A percentile compares a stretch with the other conserved stretches of the same genome.
Conservation (phyloP, 1,140 invertebrate genomes). For the Hydropsyche tenuis region DNA sequence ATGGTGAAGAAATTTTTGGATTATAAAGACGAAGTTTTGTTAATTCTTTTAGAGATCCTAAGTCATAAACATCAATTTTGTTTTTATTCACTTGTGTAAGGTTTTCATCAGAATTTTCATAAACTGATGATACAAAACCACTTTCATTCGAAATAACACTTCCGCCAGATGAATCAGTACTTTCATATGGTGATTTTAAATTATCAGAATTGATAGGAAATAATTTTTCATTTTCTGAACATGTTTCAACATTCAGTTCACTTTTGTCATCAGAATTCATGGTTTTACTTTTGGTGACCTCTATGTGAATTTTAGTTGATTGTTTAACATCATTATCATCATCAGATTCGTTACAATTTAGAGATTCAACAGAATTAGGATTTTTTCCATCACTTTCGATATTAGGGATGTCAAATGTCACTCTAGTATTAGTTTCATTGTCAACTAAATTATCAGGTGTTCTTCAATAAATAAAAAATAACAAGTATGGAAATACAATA, state of each 20-base stretch:
- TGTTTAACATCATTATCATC: conserved; percentile 43
- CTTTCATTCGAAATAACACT: conserved; percentile 47
- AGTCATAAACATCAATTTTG: conserved; percentile 52
- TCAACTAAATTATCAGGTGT: not conserved
- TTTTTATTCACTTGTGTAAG: not conserved
- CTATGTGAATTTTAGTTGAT: conserved; percentile 39
- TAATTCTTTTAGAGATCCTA: conserved; percentile 56
- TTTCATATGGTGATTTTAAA: conserved; percentile 46
- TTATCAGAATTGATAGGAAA: conserved; percentile 3
- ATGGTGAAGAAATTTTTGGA: conserved; percentile 60
- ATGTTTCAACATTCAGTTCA: not conserved
- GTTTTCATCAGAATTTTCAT: conserved; percentile 41
- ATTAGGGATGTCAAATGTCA: not conserved
- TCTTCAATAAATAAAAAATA: not conserved
- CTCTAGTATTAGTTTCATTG: not conserved
- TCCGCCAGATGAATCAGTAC: conserved; percentile 44
- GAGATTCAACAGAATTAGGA: not conserved
- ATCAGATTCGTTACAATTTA: conserved; percentile 34
- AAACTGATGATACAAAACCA: conserved; percentile 42
- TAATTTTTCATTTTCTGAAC: not conserved
- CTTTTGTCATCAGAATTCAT: conserved; percentile 17
- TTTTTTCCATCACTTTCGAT: not conserved
- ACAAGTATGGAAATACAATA: not conserved
- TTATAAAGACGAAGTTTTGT: conserved; percentile 56
- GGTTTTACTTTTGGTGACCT: conserved; percentile 43